phyloP scores from a whole-genome alignment of 2,797 vertebrate genomes.

The Lepilemur septentrionalis region DNA sequence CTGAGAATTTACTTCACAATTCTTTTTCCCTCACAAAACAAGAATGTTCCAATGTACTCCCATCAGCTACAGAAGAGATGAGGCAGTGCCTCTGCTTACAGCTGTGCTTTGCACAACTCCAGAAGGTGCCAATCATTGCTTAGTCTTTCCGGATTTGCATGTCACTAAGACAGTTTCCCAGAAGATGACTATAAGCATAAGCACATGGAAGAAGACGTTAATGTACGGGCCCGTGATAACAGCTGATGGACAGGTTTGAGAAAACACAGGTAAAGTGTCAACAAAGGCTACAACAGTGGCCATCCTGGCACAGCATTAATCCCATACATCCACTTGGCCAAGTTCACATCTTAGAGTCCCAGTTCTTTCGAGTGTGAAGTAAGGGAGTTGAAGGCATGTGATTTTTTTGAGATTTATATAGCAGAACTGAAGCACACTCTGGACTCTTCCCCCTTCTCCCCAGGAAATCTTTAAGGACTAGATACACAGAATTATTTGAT shows the following conservation, averaged over 20 bases:
- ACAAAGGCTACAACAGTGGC: neutral
- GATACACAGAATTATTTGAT: neutral
- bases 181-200: neutral
- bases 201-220: neutral
- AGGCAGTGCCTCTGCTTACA: neutral
- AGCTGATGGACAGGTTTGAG: neutral
- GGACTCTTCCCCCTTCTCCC: neutral
- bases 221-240: neutral
- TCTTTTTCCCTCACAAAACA: slow-evolving; percentile 16
- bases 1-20: neutral
- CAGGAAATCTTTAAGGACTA: neutral
- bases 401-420: slow-evolving; percentile 5
- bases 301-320: neutral
- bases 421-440: neutral
- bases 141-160: neutral
- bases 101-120: neutral
- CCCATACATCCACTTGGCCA: neutral
- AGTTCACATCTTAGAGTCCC: neutral
- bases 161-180: neutral
- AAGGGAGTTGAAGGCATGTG: neutral
- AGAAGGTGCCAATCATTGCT: neutral
- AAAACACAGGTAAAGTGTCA: neutral
- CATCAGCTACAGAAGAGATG: neutral
- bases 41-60: neutral
- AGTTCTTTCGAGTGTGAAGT: neutral